These are phyloP conservation scores for Heliconius aoede DNA, from an alignment of 2,888 invertebrate genomes.

Conservation along the genomic window DNA sequence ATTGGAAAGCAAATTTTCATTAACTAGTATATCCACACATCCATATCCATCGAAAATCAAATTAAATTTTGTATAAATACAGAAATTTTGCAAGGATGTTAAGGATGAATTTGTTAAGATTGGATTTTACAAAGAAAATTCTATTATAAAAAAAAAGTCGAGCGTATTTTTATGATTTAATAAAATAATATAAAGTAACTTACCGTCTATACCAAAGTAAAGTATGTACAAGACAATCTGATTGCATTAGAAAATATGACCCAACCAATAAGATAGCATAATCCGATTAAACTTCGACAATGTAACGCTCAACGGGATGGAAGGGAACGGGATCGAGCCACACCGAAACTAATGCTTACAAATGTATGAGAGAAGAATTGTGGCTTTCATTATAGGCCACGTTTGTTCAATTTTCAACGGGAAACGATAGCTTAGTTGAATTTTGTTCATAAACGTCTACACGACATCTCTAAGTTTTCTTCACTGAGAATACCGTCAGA, in stretches of 20 bases:
- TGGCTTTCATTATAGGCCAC: conserved; percentile 22
- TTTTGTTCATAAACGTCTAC: conserved; percentile 33
- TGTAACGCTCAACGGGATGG: conserved; percentile 60
- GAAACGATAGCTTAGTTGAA: conserved; percentile 29
- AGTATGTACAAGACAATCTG: not conserved
- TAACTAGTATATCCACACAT: not conserved
- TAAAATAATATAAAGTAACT: not conserved
- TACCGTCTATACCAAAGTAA: not conserved
- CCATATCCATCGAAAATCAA: not conserved
- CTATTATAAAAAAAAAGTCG: not conserved
- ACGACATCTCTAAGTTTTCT: conserved; percentile 22
- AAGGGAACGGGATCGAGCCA: conserved; percentile 52
- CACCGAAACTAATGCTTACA: conserved; percentile 23
- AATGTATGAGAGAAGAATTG: conserved; percentile 14
- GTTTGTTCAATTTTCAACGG: conserved; percentile 31
- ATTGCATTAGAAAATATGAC: conserved; percentile 50
- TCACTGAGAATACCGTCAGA: conserved; percentile 10
- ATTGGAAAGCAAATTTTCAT: conserved; percentile 27
- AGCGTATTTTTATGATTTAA: not conserved
- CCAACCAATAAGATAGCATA: conserved; percentile 63
- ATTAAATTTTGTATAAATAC: not conserved
- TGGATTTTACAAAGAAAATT: not conserved
- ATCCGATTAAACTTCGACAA: conserved; percentile 65
- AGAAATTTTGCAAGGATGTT: not conserved
- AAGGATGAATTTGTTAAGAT: not conserved